phyloP scores from a whole-genome alignment of 2,888 invertebrate species.

The Homarus gammarus region DNA sequence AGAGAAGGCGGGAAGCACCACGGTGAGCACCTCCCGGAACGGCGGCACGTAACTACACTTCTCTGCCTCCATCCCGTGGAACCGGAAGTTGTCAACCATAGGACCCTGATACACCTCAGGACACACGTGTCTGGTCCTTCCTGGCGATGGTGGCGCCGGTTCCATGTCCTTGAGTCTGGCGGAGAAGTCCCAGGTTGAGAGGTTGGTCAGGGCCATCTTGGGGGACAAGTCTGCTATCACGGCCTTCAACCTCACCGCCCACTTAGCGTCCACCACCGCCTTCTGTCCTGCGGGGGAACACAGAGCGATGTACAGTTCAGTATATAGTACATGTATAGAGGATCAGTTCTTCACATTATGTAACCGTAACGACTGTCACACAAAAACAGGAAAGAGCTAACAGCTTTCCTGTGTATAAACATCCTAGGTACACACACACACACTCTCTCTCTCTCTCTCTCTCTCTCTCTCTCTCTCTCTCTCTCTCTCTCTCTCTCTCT shows the following conservation, averaged over 20 bases:
- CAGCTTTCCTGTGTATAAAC: too few relatives aligned
- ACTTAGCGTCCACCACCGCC: slow-evolving; percentile 27
- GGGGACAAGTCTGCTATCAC: slow-evolving; percentile 10
- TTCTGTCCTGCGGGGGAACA: background rate
- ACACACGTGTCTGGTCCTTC: slow-evolving; percentile 30
- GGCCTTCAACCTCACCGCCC: slow-evolving; percentile 3
- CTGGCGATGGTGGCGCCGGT: background rate
- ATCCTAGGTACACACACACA: too few relatives aligned
- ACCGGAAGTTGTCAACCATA: slow-evolving; percentile 27
- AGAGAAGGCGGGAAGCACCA: slow-evolving; percentile 24
- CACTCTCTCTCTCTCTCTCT: too few relatives aligned
- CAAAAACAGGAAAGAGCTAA: too few relatives aligned
- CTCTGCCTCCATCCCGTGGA: slow-evolving; percentile 23
- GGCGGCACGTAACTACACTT: slow-evolving; percentile 6
- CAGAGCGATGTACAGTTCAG: too few relatives aligned
- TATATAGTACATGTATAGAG: too few relatives aligned
- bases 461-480: too few relatives aligned
- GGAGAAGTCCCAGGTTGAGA: background rate
- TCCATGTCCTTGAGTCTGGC: background rate
- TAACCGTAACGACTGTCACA: too few relatives aligned
- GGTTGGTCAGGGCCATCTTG: background rate
- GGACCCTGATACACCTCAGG: slow-evolving; percentile 42
- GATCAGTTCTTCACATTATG: too few relatives aligned
- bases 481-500: too few relatives aligned
- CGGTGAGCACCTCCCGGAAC: slow-evolving; percentile 21